These are phyloP conservation scores for Agonopterix alstromeriana DNA, from an alignment of 2,888 invertebrate genomes.

Conservation along the genomic window DNA sequence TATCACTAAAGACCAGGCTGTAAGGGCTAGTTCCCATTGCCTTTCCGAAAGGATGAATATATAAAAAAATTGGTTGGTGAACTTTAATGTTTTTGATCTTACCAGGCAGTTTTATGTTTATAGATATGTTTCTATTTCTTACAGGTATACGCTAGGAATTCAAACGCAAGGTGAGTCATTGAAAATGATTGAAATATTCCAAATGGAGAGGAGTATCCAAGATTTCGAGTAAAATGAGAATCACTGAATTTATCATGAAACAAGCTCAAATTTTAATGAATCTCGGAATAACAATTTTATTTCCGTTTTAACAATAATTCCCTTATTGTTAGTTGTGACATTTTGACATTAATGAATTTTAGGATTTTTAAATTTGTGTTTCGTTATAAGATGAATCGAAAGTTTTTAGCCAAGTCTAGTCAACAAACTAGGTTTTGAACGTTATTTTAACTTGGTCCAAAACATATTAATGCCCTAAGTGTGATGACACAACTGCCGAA, in stretches of 20 bases:
- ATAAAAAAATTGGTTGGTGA: no score
- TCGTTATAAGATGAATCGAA: neutral
- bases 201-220: neutral
- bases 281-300: conserved; percentile 16
- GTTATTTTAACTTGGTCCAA: neutral
- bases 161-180: conserved; percentile 43
- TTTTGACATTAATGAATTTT: conserved; percentile 2
- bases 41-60: no score
- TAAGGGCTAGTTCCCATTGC: no score
- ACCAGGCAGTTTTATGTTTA: no score
- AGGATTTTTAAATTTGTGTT: neutral
- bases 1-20: no score
- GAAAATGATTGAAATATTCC: conserved; percentile 12
- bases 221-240: no score
- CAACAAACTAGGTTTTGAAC: conserved; percentile 11
- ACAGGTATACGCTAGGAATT: neutral
- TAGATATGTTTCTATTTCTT: neutral
- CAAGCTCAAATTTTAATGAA: conserved; percentile 47
- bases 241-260: neutral
- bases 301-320: neutral
- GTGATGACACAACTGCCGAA: no score
- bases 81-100: no score
- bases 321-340: conserved; percentile 4
- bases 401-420: conserved; percentile 9
- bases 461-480: no score